Percentiles rank a stretch among this genome's conserved stretches.
These are phyloP conservation scores for Leptinotarsa undecemlineata DNA, from an alignment of 1,140 invertebrate species.

Conservation along the genomic window DNA sequence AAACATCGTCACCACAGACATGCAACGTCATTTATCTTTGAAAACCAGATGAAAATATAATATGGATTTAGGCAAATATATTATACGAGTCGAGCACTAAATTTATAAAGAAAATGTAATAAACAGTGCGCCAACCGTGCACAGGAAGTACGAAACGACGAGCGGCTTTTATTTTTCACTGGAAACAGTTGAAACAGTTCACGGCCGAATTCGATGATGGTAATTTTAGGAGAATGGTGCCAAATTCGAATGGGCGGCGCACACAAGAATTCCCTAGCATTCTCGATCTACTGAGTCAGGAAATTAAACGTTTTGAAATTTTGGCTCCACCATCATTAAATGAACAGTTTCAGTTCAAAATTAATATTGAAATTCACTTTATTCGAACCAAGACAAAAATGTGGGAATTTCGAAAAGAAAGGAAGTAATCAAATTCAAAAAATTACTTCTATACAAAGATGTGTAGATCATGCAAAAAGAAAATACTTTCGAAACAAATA, in stretches of 20 bases:
- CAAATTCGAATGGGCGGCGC: neutral
- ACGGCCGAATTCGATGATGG: conserved; percentile 1
- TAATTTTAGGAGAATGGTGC: neutral
- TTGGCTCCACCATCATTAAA: too few relatives aligned
- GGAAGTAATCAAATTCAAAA: too few relatives aligned
- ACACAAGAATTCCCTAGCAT: too few relatives aligned
- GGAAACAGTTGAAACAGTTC: neutral
- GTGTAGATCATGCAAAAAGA: too few relatives aligned
- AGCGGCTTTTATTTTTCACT: neutral
- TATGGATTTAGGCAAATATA: conserved; percentile 6
- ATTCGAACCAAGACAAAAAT: too few relatives aligned
- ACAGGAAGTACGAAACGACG: neutral
- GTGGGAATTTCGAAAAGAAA: too few relatives aligned
- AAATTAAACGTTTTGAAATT: too few relatives aligned
- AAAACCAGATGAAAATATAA: conserved; percentile 1
- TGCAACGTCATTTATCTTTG: conserved; percentile 3
- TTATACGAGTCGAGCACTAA: neutral
- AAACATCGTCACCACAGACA: conserved; percentile 7
- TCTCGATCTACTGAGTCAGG: too few relatives aligned
- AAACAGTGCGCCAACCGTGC: conserved; percentile 1
- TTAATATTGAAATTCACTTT: too few relatives aligned
- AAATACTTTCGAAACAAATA: too few relatives aligned
- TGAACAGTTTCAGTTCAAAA: too few relatives aligned
- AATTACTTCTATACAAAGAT: too few relatives aligned
- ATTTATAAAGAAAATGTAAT: conserved; percentile 5